These are phyloP conservation scores for Pelecanus crispus DNA, from an alignment of 2,113 vertebrate genomes.

Conservation along the genomic window DNA sequence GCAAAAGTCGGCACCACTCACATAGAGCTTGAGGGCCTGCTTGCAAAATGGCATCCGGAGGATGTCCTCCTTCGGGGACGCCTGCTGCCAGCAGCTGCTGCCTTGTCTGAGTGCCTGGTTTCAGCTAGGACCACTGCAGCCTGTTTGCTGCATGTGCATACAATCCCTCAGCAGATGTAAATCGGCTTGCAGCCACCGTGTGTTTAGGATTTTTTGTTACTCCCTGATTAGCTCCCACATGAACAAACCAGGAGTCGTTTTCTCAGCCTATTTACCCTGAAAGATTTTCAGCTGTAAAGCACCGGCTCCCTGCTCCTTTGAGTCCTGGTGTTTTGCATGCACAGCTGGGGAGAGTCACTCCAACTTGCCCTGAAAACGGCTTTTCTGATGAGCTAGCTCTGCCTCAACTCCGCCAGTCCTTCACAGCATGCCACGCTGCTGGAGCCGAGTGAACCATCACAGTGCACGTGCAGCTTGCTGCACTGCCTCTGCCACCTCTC, in stretches of 20 bases:
- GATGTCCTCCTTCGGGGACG: neutral
- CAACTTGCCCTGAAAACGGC: neutral
- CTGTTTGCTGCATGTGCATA: fast-evolving
- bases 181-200: neutral
- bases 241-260: neutral
- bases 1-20: neutral
- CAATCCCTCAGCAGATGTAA: neutral
- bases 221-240: neutral
- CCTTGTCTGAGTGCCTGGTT: neutral
- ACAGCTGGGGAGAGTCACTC: neutral
- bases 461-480: neutral
- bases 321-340: neutral
- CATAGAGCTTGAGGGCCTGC: neutral
- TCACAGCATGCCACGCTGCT: neutral
- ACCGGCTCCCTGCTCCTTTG: neutral
- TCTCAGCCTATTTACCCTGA: neutral
- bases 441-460: neutral
- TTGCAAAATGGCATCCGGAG: neutral
- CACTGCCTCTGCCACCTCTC: neutral
- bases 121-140: fast-evolving
- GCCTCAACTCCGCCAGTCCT: fast-evolving
- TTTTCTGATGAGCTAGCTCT: neutral
- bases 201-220: neutral
- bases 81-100: neutral
- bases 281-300: neutral